A percentile compares a stretch with the other conserved stretches of the same genome.
These are phyloP conservation scores for Brachionus rubens DNA, from an alignment of 1,140 invertebrate genomes.

Conservation along the genomic window DNA sequence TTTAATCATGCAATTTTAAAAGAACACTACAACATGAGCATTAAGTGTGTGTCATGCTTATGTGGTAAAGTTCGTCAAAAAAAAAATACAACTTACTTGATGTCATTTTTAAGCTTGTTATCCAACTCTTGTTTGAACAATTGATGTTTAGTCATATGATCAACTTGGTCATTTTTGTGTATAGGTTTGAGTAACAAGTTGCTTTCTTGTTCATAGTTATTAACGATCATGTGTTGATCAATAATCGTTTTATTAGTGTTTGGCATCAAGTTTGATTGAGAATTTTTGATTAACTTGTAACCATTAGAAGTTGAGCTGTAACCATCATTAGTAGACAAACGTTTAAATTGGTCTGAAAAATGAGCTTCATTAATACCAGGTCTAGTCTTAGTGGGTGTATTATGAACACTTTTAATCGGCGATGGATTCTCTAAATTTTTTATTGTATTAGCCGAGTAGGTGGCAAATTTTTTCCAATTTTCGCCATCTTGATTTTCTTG, in stretches of 20 bases:
- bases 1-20: neutral
- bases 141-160: constrained; percentile 12
- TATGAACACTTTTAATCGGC: neutral
- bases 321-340: constrained; percentile 13
- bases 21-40: no score
- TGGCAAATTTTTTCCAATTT: constrained; percentile 44
- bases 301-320: no score
- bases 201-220: neutral
- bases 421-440: constrained; percentile 7
- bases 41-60: no score
- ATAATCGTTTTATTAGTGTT: neutral
- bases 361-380: neutral
- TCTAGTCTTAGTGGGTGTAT: constrained; percentile 5
- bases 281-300: constrained; percentile 34
- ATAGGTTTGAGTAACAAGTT: neutral
- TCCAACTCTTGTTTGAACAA: constrained; percentile 29
- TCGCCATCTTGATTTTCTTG: neutral
- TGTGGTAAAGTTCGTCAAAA: no score
- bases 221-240: neutral
- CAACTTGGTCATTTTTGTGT: neutral
- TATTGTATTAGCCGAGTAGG: neutral
- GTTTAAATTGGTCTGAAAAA: constrained; percentile 20
- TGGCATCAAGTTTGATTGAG: constrained; percentile 15
- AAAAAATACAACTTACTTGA: constrained; percentile 8
- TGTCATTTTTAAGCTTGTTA: constrained; percentile 14